Conservation (phyloP, 1,140 invertebrate species). For the Achatina immaculata region DNA sequence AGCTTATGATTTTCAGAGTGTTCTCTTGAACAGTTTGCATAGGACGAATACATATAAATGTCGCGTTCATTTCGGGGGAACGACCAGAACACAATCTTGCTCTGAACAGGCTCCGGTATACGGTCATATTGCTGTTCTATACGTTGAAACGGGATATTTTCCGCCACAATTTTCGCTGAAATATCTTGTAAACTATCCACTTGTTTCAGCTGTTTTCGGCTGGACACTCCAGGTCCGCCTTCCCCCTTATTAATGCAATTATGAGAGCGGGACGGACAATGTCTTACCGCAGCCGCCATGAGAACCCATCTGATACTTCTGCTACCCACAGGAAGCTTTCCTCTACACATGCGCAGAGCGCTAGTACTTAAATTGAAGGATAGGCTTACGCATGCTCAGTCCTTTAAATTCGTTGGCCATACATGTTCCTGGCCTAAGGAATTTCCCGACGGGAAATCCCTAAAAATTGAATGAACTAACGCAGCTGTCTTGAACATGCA, state of each 20-base stretch:
- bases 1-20: slow-evolving; percentile 81
- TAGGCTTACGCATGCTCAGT: slow-evolving; percentile 51
- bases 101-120: slow-evolving; percentile 89
- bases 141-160: slow-evolving; percentile 86
- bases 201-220: slow-evolving; percentile 59
- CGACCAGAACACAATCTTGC: slow-evolving; percentile 88
- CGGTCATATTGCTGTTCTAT: slow-evolving; percentile 88
- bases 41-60: slow-evolving; percentile 90
- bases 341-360: slow-evolving; percentile 57
- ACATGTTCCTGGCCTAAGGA: slow-evolving; percentile 48
- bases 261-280: slow-evolving; percentile 65
- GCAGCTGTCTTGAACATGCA: slow-evolving; percentile 43
- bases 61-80: slow-evolving; percentile 88
- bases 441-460: slow-evolving; percentile 56
- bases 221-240: slow-evolving; percentile 58
- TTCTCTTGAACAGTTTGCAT: slow-evolving; percentile 75
- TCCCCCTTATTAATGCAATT: slow-evolving; percentile 51
- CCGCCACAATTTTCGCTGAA: slow-evolving; percentile 85
- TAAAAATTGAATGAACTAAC: slow-evolving; percentile 55
- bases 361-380: slow-evolving; percentile 37
- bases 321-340: slow-evolving; percentile 52
- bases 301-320: slow-evolving; percentile 65
- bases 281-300: slow-evolving; percentile 71
- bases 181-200: slow-evolving; percentile 81
- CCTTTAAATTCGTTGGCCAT: slow-evolving; percentile 7